Conservation (phyloP, 92 coral and sea anemone species). For the Desmophyllum pertusum region DNA sequence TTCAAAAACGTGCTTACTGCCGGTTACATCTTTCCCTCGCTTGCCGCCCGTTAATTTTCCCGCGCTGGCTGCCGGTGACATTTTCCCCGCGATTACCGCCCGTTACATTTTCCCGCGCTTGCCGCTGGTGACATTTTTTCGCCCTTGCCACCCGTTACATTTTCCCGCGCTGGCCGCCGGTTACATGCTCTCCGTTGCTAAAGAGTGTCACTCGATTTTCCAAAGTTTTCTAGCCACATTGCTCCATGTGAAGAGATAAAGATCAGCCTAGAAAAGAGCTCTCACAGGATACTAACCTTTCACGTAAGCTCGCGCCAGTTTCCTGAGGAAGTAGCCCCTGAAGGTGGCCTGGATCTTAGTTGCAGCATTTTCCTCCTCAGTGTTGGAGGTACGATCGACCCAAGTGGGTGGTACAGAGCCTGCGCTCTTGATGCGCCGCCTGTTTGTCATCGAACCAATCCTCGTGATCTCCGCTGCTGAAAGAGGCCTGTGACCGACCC, state of each 20-base stretch:
- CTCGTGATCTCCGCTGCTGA: slow-evolving; percentile 94
- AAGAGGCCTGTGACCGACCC: slow-evolving; percentile 83
- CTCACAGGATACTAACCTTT: slow-evolving; percentile 60
- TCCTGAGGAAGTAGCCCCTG: slow-evolving; percentile 90
- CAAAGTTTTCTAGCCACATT: not conserved
- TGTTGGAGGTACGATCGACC: slow-evolving; percentile 72
- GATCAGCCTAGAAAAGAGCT: not conserved
- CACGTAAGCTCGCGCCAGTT: slow-evolving; percentile 75
- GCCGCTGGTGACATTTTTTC: not conserved
- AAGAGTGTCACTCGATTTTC: not conserved
- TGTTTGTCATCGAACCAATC: slow-evolving; percentile 77
- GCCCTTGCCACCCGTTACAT: not conserved
- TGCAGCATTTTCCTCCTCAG: slow-evolving; percentile 84
- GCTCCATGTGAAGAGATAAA: not conserved
- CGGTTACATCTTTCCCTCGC: not conserved
- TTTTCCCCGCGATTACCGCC: not conserved
- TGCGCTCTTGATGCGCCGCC: slow-evolving; percentile 54
- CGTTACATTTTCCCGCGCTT: not conserved
- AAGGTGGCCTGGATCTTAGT: slow-evolving; percentile 91
- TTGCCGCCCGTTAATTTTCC: too few relatives aligned
- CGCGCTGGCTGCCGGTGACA: not conserved
- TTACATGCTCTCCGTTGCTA: not conserved
- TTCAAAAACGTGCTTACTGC: not conserved
- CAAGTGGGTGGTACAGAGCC: slow-evolving; percentile 71
- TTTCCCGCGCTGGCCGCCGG: not conserved